phyloP scores from a whole-genome alignment of 2,113 vertebrate genomes.

The Parus major region DNA sequence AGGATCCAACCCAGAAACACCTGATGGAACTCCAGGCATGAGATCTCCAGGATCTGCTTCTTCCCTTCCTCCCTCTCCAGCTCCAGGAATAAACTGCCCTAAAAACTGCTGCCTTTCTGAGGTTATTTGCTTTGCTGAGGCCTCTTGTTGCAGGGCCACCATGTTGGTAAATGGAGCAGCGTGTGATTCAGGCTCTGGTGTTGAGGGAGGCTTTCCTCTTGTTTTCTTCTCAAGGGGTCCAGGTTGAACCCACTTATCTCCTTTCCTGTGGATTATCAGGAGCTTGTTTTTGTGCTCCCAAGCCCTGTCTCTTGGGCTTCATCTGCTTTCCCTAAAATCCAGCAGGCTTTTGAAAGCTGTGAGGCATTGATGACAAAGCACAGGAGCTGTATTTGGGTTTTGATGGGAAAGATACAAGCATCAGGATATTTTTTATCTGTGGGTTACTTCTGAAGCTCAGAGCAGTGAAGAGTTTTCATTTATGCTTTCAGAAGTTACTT shows the following conservation, averaged over 20 bases:
- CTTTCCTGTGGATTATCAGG: background rate
- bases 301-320: background rate
- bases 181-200: background rate
- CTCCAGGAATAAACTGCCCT: background rate
- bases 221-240: background rate
- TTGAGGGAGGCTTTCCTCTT: conserved; percentile 31
- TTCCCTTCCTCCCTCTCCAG: background rate
- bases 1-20: background rate
- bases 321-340: background rate
- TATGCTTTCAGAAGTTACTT: background rate
- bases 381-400: background rate
- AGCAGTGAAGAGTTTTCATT: background rate
- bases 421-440: background rate
- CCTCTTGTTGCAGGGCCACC: background rate
- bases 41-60: background rate
- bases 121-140: background rate
- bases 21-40: background rate
- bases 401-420: background rate
- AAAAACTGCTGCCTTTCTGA: fast-evolving
- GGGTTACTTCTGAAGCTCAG: background rate
- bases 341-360: background rate
- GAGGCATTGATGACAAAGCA: background rate
- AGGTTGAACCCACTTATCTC: background rate
- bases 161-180: background rate
- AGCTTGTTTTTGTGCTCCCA: background rate